Percentiles rank a stretch among this genome's conserved stretches.
Conservation (phyloP, 2,113 vertebrate species). For the Steatornis caripensis region DNA sequence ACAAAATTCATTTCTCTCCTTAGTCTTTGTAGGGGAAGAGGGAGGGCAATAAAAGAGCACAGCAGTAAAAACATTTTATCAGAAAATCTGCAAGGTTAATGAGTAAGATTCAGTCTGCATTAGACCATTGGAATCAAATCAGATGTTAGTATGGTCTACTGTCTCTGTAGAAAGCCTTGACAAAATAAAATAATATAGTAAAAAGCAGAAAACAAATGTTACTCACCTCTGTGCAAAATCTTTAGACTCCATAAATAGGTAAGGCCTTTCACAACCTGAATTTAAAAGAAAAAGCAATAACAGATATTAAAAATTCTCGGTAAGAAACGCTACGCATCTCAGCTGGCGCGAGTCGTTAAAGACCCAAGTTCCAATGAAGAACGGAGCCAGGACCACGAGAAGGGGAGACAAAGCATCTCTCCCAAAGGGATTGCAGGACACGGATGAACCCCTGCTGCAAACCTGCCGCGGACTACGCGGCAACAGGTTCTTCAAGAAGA, state of each 20-base stretch:
- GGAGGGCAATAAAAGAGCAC: background rate
- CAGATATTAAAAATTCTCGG: background rate
- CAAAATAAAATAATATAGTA: background rate
- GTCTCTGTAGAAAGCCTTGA: background rate
- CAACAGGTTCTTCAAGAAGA: background rate
- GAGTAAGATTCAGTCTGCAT: background rate
- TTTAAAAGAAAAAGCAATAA: background rate
- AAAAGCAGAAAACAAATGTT: conserved; percentile 7
- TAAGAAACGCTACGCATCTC: background rate
- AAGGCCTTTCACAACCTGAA: conserved; percentile 95
- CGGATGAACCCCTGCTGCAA: background rate
- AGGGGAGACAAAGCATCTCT: background rate
- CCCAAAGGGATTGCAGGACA: background rate
- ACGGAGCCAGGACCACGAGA: rapidly evolving
- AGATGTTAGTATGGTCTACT: background rate
- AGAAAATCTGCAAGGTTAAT: background rate
- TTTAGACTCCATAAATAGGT: conserved; percentile 98
- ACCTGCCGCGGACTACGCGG: rapidly evolving
- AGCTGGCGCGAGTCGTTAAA: background rate
- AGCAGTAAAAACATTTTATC: background rate
- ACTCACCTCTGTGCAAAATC: conserved; percentile 96
- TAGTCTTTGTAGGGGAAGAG: background rate
- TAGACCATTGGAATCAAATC: background rate
- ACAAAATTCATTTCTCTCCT: background rate
- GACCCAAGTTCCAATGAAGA: rapidly evolving